Conservation (phyloP, 2,888 invertebrate genomes). For the Scelioninae gen. 1 region DNA sequence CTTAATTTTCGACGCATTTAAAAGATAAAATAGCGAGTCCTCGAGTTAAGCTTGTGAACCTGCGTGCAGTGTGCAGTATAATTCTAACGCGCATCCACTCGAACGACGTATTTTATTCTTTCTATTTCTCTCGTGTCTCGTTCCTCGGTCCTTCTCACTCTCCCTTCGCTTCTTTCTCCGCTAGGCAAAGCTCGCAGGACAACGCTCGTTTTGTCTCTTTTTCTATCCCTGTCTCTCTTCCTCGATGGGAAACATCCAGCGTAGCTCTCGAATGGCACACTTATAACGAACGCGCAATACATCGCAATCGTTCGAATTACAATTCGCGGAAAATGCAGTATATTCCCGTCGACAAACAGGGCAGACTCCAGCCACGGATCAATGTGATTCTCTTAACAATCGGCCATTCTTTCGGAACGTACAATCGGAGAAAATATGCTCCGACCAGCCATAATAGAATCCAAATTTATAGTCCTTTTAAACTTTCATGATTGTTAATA, state of each 20-base stretch:
- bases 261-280: slow-evolving; percentile 65
- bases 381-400: slow-evolving; percentile 54
- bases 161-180: slow-evolving; percentile 60
- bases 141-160: slow-evolving; percentile 15
- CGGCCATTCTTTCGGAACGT: slow-evolving; percentile 36
- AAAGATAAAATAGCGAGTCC: slow-evolving; percentile 41
- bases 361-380: slow-evolving; percentile 40
- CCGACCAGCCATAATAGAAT: slow-evolving; percentile 9
- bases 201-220: no score
- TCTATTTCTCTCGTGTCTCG: slow-evolving; percentile 19
- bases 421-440: slow-evolving; percentile 33
- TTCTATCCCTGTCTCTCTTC: slow-evolving; percentile 50
- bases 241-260: slow-evolving; percentile 74
- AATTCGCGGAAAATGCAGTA: slow-evolving; percentile 59
- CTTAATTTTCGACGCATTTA: slow-evolving; percentile 41
- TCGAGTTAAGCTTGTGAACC: slow-evolving; percentile 36
- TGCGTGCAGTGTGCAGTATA: slow-evolving; percentile 36
- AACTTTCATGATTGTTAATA: slow-evolving; percentile 35
- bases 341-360: slow-evolving; percentile 53
- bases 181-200: slow-evolving; percentile 6
- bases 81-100: slow-evolving; percentile 55
- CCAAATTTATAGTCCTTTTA: slow-evolving; percentile 27
- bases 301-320: slow-evolving; percentile 67
- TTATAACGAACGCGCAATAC: slow-evolving; percentile 69
- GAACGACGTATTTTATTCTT: slow-evolving; percentile 44